Conservation (phyloP, 2,113 vertebrate genomes). For the Anhinga rufa region DNA sequence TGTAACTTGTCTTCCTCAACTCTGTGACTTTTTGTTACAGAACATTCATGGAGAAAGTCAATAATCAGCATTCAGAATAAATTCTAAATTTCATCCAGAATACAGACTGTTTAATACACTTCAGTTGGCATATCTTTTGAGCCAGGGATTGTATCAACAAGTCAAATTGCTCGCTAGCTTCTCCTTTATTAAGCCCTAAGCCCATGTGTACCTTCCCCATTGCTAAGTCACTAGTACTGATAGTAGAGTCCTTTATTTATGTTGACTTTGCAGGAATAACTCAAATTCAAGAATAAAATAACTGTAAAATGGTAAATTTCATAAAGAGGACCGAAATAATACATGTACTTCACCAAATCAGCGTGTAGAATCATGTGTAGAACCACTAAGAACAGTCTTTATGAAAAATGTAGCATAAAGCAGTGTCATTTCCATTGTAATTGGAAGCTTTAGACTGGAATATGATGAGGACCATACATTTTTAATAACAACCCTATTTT, state of each 20-base stretch:
- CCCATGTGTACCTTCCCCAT: neutral
- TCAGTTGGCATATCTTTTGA: neutral
- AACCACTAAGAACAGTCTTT: neutral
- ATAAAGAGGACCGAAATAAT: neutral
- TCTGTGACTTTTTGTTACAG: neutral
- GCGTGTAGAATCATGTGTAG: neutral
- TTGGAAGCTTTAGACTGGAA: neutral
- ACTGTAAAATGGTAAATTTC: neutral
- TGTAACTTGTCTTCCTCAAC: neutral
- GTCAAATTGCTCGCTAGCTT: neutral
- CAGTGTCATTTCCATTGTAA: neutral
- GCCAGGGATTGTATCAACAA: neutral
- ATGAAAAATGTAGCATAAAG: neutral
- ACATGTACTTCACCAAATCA: neutral
- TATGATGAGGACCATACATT: fast-evolving
- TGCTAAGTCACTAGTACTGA: neutral
- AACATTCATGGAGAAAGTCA: neutral
- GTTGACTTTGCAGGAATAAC: neutral
- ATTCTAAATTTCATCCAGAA: neutral
- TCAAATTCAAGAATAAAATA: neutral
- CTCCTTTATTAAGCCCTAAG: neutral
- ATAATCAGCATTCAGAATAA: neutral
- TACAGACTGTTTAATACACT: neutral
- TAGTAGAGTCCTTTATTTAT: neutral
- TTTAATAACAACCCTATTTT: neutral